Base-by-base conservation (phyloP, 2,797 vertebrate genomes). In the Bucorvus abyssinicus region DNA sequence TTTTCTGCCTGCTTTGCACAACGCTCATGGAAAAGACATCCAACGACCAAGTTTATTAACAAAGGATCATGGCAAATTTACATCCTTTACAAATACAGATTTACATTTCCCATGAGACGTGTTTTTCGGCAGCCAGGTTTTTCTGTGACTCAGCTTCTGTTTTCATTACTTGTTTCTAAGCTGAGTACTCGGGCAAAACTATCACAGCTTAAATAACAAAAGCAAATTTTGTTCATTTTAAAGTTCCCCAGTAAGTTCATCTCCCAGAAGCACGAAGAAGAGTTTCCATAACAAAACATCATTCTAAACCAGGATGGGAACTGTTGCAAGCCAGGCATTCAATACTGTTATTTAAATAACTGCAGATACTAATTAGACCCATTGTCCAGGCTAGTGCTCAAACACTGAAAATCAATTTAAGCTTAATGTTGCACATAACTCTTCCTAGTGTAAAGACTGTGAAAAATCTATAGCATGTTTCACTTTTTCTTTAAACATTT, bases 391-490 rank as follows among this genome's bases (percentile, higher is more conserved):
- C 34, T 64, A 78, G 24, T 74, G 82, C 63, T 90, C 47, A 60
- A 71, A 84, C 36, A 44, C 56, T 23, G 50, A 88, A 93, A 94
- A 95, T 93, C 84, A 90, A 88, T 95, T 93, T 61, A 87, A 95
- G 70, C 61, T 77, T 95, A 95, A 95, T 86, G 89, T 76, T 80
- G 90, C 67, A 79, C 63, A 71, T 95, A 96, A 92, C 9, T 95
- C 80, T 90, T 93, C 38, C 57, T 34, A 23, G 42, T 34, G 22
- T 88, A 86, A 94, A 89, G 70, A 67, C 30, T 55, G 64, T 84
- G 64, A 76, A 95, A 94, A 92, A 89, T 93, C 76, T 45, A 42
- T 89, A 94, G 38, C 13, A 26, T 24, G 27, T n/a, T 96, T 84
- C 34, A 84, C 69, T 94, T 73, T 79, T 45, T 27, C 63, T 81